Conservation (phyloP, 2,113 vertebrate genomes). For the Amazona vittata region DNA sequence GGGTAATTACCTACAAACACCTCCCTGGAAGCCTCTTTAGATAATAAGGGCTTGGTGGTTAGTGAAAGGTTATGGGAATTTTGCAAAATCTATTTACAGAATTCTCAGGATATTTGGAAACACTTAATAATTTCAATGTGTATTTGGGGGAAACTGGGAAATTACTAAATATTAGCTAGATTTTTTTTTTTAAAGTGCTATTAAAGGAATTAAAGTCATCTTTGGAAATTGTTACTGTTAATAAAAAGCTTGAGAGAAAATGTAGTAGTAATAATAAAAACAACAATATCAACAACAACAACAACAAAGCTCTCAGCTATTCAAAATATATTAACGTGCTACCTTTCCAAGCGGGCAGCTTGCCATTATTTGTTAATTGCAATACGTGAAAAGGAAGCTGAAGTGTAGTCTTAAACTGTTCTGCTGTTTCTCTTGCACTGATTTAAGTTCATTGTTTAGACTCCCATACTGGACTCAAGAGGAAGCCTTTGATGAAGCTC, state of each 20-base stretch:
- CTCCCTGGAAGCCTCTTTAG: constrained; percentile 54
- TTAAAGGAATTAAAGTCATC: constrained; percentile 24
- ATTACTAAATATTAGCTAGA: not conserved
- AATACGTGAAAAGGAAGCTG: not conserved
- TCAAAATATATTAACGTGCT: not conserved
- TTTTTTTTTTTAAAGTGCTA: not conserved
- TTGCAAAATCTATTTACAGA: not conserved
- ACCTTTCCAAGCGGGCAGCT: constrained; percentile 19
- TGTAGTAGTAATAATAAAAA: not conserved
- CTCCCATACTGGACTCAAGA: not conserved
- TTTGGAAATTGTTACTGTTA: constrained; percentile 25
- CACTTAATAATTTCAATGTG: not conserved
- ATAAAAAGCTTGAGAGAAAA: constrained; percentile 24
- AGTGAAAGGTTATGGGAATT: constrained; percentile 26
- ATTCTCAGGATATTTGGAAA: constrained; percentile 17
- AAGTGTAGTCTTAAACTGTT: not conserved
- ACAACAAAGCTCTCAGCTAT: not conserved
- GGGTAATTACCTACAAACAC: constrained; percentile 59
- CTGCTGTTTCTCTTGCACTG: not conserved
- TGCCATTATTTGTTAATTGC: constrained; percentile 16
- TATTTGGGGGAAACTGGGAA: not conserved
- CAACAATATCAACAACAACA: not conserved
- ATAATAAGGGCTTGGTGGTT: constrained; percentile 47
- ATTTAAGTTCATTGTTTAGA: not conserved
- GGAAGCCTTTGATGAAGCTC: not conserved